phyloP scores from a whole-genome alignment of 2,797 vertebrate genomes.

The Petrocephalus schoutedeni region DNA sequence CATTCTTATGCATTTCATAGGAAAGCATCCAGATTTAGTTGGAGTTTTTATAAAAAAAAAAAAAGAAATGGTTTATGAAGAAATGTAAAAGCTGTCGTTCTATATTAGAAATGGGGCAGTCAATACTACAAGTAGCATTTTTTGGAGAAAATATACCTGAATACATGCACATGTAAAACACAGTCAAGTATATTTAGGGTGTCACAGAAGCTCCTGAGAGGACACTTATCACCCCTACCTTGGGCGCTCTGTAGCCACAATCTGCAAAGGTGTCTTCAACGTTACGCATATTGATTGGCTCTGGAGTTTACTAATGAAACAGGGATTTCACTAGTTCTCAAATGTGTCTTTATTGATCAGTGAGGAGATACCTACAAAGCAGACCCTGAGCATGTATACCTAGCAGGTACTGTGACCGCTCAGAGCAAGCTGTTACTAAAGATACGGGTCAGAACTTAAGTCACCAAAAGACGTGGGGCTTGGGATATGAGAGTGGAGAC shows the following conservation, averaged over 20 bases:
- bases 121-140: not conserved
- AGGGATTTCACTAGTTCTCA: slow-evolving; percentile 44
- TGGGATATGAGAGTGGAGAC: not conserved
- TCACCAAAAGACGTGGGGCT: not conserved
- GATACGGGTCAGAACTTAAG: not conserved
- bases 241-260: not conserved
- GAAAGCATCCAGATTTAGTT: no score
- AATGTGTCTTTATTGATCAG: slow-evolving; percentile 55
- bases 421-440: slow-evolving; percentile 6
- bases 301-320: slow-evolving; percentile 50
- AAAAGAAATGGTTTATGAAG: not conserved
- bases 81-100: not conserved
- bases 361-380: slow-evolving; percentile 45
- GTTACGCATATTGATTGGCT: slow-evolving; percentile 40
- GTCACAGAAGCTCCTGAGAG: not conserved
- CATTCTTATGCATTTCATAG: no score
- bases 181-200: not conserved
- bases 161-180: not conserved
- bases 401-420: slow-evolving; percentile 39
- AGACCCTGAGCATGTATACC: slow-evolving; percentile 32
- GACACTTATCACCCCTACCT: not conserved
- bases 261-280: slow-evolving; percentile 27
- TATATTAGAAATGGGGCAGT: not conserved
- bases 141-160: not conserved
- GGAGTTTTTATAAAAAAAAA: no score